A percentile compares a stretch with the other conserved stretches of the same genome.
Conservation (phyloP, 2,113 vertebrate species). For the Piprites chloris region DNA sequence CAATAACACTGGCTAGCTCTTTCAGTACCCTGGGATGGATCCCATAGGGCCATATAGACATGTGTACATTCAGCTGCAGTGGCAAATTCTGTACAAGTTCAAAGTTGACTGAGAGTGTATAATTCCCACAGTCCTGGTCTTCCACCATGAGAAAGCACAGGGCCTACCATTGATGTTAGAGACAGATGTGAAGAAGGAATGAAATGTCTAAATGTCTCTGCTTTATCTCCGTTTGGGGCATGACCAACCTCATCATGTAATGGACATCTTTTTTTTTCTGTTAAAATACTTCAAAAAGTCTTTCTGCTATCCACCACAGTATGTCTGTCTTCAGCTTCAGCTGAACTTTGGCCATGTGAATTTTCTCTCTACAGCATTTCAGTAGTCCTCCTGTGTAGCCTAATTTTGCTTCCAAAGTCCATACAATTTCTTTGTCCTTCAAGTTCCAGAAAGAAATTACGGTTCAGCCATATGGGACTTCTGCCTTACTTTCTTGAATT, state of each 20-base stretch:
- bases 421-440: neutral
- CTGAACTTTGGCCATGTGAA: neutral
- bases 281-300: neutral
- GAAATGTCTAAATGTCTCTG: neutral
- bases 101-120: neutral
- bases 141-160: neutral
- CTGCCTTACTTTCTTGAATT: neutral
- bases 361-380: neutral
- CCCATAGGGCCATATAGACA: too few species aligned
- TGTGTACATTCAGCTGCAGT: neutral
- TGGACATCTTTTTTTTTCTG: neutral
- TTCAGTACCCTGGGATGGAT: neutral
- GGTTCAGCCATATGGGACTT: neutral
- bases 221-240: neutral
- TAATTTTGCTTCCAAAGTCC: neutral
- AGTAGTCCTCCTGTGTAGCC: neutral
- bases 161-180: rapidly evolving
- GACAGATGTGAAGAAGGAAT: neutral
- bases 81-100: neutral
- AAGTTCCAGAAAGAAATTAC: neutral
- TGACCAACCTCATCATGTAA: neutral
- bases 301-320: neutral
- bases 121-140: neutral
- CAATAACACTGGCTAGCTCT: neutral
- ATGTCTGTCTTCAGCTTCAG: neutral